Evolutionary conservation across 2,888 invertebrate species (phyloP), one percentile per base, ranked within the genome.

Genomic region (Cremastinae sp.): DNA sequence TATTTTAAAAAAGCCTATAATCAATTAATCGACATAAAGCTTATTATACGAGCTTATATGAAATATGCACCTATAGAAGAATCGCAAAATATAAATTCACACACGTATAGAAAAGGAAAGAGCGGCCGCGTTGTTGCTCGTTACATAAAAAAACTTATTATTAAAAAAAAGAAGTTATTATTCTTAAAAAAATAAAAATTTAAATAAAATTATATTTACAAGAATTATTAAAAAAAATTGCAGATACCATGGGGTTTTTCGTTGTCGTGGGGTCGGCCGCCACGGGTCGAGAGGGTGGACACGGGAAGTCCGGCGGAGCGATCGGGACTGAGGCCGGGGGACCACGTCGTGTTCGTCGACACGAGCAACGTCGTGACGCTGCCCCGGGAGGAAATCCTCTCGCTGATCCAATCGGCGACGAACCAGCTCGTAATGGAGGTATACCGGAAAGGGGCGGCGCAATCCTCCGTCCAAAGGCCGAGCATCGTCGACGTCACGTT

Each of bases 191-290:
- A n/a, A n/a, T n/a, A n/a, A n/a, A n/a, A n/a, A n/a, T n/a, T n/a
- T 14, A 28, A 61, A 38, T 7, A 28, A 14, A 0, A 34, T 3
- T 9, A 20, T 65, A 41, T 58, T 18, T 2, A 41, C n/a, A n/a
- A n/a, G 8, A 0, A n/a, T 47, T 53, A 22, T 16, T 22, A 34
- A 45, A n/a, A 10, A n/a, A 62, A 58, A 28, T 81, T 80, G 7
- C 80, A 89, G 88, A 77, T 88, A 22, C 84, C 89, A 80, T 89
- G 89, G 89, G 96, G 96, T 12, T 96, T 96, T 90, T 96, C 96
- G 3, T 94, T 96, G 64, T 96, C 96, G 0, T 96, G 96, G 96
- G 96, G 96, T 4, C 93, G 95, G 84, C 96, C 96, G 0, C 96
- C 96, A 2, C 92, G 96, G 18, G 95, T 97, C 49, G 96, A 96